Base-by-base conservation (phyloP, 2,888 invertebrate species). In the Drosophila greeni region DNA sequence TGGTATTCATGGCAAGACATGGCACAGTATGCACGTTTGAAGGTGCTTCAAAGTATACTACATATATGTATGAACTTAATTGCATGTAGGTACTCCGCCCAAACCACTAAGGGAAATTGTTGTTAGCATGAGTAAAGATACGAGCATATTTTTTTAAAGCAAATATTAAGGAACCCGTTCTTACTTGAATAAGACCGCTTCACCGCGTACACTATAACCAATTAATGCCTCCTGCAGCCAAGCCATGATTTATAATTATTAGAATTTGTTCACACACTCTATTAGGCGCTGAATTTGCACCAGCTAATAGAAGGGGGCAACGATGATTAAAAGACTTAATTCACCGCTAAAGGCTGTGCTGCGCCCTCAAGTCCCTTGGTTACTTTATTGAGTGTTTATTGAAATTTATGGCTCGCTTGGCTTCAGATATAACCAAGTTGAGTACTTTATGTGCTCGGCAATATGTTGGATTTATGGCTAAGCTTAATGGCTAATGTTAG, bases 341-440 rank as follows among this genome's bases (percentile, higher is more conserved):
- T 76, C 52, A 11, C 39, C 58, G 58, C 59, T 59, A 59, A 79
- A 61, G 59, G 74, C 62, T 26, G 43, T 26, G 24, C 20, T 36
- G 34, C n/a, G 42, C 42, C 36, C 33, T 23, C 31, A 42, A 20
- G 14, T 31, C 20, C 20, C 31, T n/a, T 34, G 23, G 52, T 33
- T 40, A 42, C 74, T 69, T 72, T 72, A 82, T 82, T 74, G 70
- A 65, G 81, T 72, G 68, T 66, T 80, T 82, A 74, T 82, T 80
- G 68, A 72, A 70, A 78, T 82, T 82, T 82, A 78, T 76, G 72
- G 70, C 57, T 34, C 34, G 34, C n/a, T 40, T 40, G 45, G 51
- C 55, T 49, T 24, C 42, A 49, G 48, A 26, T 26, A 49, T 36
- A 34, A 33, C 70, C 43, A 56, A 60, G 64, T 58, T 66, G 61